phyloP scores from a whole-genome alignment of 2,797 vertebrate genomes.

The Fistularia tabacaria region DNA sequence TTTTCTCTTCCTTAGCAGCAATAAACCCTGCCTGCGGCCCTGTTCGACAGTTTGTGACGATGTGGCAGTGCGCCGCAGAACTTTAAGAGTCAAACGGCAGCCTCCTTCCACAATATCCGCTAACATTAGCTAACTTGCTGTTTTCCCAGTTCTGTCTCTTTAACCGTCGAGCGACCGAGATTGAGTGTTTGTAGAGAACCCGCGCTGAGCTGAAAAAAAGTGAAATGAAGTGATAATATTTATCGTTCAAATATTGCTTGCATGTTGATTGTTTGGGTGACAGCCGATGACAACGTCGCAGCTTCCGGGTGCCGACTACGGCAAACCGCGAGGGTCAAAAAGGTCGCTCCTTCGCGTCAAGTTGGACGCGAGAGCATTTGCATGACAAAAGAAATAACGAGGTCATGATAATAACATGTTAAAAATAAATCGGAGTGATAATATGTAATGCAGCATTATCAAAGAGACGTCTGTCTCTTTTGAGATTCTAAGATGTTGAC shows the following conservation, averaged over 20 bases:
- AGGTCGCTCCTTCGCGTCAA: constrained; percentile 10
- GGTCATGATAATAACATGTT: no score
- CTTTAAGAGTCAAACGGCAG: constrained; percentile 44
- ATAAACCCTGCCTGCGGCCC: background rate
- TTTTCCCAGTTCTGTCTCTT: background rate
- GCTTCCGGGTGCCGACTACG: constrained; percentile 62
- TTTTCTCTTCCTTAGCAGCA: no score
- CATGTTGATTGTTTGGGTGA: constrained; percentile 50
- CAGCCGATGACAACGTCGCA: constrained; percentile 10
- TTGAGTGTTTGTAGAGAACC: no score
- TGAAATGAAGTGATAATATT: background rate
- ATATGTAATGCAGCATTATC: no score
- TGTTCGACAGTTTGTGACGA: constrained; percentile 40
- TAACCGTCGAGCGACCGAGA: no score
- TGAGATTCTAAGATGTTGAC: no score
- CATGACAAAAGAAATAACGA: no score
- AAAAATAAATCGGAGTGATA: no score
- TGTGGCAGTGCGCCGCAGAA: constrained; percentile 56
- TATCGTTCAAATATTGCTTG: constrained; percentile 41
- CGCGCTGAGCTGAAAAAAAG: background rate
- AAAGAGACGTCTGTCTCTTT: no score
- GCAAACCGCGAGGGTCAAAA: constrained; percentile 31
- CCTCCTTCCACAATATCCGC: constrained; percentile 11
- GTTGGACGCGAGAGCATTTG: no score
- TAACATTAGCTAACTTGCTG: background rate